phyloP scores from a whole-genome alignment of 2,888 invertebrate genomes.

The Polyommatus iphigenia region DNA sequence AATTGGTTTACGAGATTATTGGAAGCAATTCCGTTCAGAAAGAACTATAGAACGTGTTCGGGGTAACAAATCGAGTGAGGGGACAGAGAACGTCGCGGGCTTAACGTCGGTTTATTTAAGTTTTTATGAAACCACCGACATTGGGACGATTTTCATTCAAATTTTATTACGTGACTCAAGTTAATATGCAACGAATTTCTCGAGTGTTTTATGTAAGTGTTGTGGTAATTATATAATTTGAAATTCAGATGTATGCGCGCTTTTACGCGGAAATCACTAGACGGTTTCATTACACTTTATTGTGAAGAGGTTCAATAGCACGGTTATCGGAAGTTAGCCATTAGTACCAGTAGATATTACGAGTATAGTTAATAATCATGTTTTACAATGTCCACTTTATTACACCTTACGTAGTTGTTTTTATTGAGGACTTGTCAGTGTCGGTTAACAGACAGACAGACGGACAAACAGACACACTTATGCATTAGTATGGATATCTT shows the following conservation, averaged over 20 bases:
- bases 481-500: no score
- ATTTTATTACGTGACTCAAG: constrained; percentile 37
- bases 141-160: constrained; percentile 41
- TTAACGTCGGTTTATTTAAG: constrained; percentile 63
- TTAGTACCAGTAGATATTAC: neutral
- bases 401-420: neutral
- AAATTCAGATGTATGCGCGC: constrained; percentile 27
- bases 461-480: no score
- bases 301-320: constrained; percentile 20
- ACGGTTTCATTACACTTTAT: constrained; percentile 11
- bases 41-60: constrained; percentile 73
- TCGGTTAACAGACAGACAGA: no score
- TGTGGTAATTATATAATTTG: constrained; percentile 26
- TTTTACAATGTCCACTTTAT: neutral
- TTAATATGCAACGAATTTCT: constrained; percentile 31
- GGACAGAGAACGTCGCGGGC: constrained; percentile 54
- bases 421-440: neutral
- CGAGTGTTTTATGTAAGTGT: constrained; percentile 24
- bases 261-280: constrained; percentile 26
- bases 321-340: constrained; percentile 1
- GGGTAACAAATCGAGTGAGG: constrained; percentile 54
- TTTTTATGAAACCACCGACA: constrained; percentile 47
- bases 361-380: neutral
- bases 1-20: constrained; percentile 64
- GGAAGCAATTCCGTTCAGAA: constrained; percentile 76